Base-by-base conservation (phyloP, 2,113 vertebrate genomes). In the Larimichthys crocea region DNA sequence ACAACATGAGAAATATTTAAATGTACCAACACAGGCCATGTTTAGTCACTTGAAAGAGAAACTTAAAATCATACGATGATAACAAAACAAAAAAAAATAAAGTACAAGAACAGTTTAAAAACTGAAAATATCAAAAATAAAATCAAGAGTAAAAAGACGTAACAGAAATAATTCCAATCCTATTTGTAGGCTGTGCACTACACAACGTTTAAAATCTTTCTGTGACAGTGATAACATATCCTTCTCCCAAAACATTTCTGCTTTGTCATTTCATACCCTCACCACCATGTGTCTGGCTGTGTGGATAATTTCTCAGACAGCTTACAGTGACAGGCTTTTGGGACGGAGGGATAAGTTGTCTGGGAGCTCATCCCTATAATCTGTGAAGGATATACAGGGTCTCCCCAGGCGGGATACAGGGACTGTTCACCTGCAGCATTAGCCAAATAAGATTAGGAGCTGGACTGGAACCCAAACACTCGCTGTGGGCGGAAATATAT, bases 391-490 rank as follows among this genome's bases (percentile, higher is more conserved):
- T 92, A 92, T 84, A 93, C 91, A 91, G 90, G 92, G 92, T 88
- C 86, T 92, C 92, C 91, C 85, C 79, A 60, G 92, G 93, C 89
- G 31, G 72, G 67, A 85, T 84, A 82, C 88, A 92, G 86, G 90
- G 92, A 91, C 90, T 72, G 88, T 73, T 92, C 92, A 93, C 92
- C 91, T 94, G 88, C 87, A 91, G 93, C 81, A 91, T 93, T 87
- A 86, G 80, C 88, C 82, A 91, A 94, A 94, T 92, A 91, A 91
- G 93, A 94, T 94, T 94, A 92, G 81, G 66, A 80, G 84, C 80
- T 78, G 84, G 80, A 92, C 86, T 86, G 85, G 77, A 85, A 89
- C 82, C 77, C 83, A 83, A 84, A 92, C 85, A 87, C 61, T 69
- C 12, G 76, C 88, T 86, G 49, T 79, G 76, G 74, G 81, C 46